Percentiles rank a stretch among this genome's conserved stretches.
These are phyloP conservation scores for Pelagia noctiluca DNA, from an alignment of 30 jellyfish, hydroid and myxozoan genomes.

Conservation along the genomic window DNA sequence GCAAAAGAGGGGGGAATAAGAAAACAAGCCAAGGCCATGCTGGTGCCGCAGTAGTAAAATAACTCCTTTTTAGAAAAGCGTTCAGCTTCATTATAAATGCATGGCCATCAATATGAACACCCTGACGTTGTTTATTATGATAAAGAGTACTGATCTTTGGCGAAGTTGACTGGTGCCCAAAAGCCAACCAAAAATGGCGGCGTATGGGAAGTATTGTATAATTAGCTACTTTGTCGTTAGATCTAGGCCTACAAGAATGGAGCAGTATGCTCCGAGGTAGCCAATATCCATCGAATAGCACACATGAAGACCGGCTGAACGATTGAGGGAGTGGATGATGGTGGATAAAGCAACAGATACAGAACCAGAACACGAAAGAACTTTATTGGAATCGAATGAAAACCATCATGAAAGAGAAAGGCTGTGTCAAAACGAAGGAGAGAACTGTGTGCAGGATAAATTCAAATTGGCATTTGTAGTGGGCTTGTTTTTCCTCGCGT, in stretches of 20 bases:
- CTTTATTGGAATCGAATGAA: too few species aligned
- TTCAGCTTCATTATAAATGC: slow-evolving; percentile 7
- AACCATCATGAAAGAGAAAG: slow-evolving; percentile 11
- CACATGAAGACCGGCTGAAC: not conserved
- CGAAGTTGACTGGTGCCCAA: slow-evolving; percentile 57
- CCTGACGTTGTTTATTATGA: slow-evolving; percentile 66
- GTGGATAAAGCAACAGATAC: slow-evolving; percentile 42
- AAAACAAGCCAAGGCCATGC: too few species aligned
- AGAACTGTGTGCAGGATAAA: slow-evolving; percentile 28
- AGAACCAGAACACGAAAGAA: slow-evolving; percentile 21
- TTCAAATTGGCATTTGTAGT: slow-evolving; percentile 40
- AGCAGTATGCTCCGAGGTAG: not conserved
- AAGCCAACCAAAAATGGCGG: slow-evolving; percentile 66
- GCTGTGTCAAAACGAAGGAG: slow-evolving; percentile 12
- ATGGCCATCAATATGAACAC: slow-evolving; percentile 72
- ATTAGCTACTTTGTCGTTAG: not conserved
- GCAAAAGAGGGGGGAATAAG: too few species aligned
- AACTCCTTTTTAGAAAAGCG: not conserved
- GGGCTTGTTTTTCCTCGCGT: slow-evolving; percentile 28
- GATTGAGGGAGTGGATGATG: not conserved
- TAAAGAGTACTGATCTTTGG: slow-evolving; percentile 59
- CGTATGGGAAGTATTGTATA: not conserved
- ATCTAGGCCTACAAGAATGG: too few species aligned
- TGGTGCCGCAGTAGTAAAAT: not conserved
- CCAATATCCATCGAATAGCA: slow-evolving; percentile 1